phyloP scores from a whole-genome alignment of 2,888 invertebrate genomes.

The Macrostomum cliftonense region DNA sequence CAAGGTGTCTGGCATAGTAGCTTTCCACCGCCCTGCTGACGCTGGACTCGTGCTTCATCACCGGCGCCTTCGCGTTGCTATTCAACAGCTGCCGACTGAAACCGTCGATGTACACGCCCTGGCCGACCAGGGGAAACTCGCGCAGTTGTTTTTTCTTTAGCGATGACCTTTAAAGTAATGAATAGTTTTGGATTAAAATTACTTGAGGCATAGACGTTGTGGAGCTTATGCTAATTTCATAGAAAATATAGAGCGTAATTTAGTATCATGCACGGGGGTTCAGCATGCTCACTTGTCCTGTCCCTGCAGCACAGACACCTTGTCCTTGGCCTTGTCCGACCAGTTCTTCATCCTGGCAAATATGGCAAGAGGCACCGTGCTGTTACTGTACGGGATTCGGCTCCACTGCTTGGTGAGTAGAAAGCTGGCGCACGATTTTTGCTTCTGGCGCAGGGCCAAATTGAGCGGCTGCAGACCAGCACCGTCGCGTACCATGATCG shows the following conservation, averaged over 20 bases:
- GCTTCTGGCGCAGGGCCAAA: conserved; percentile 25
- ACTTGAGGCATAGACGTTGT: too few species aligned
- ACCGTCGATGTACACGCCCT: conserved; percentile 25
- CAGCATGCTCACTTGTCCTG: too few species aligned
- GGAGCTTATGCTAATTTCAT: neutral
- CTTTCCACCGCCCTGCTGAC: conserved; percentile 6
- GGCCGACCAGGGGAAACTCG: conserved; percentile 21
- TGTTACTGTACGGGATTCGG: conserved; percentile 22
- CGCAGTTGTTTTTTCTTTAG: neutral
- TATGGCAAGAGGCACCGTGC: conserved; percentile 21
- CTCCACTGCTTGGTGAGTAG: conserved; percentile 35
- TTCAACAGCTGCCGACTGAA: conserved; percentile 24
- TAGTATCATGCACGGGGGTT: too few species aligned
- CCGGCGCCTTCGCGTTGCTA: conserved; percentile 17
- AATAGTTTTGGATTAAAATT: too few species aligned
- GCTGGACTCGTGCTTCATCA: neutral
- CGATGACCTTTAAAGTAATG: conserved; percentile 2
- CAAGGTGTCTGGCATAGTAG: conserved; percentile 13
- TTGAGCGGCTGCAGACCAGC: conserved; percentile 27
- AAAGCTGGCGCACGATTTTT: conserved; percentile 30
- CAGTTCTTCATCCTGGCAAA: conserved; percentile 26
- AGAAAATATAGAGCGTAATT: too few species aligned
- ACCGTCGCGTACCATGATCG: conserved; percentile 28
- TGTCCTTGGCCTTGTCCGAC: conserved; percentile 28
- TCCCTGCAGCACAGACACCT: neutral